Evolutionary conservation across 2,113 vertebrate species (phyloP).

Genomic region (Megaptera novaeangliae): DNA sequence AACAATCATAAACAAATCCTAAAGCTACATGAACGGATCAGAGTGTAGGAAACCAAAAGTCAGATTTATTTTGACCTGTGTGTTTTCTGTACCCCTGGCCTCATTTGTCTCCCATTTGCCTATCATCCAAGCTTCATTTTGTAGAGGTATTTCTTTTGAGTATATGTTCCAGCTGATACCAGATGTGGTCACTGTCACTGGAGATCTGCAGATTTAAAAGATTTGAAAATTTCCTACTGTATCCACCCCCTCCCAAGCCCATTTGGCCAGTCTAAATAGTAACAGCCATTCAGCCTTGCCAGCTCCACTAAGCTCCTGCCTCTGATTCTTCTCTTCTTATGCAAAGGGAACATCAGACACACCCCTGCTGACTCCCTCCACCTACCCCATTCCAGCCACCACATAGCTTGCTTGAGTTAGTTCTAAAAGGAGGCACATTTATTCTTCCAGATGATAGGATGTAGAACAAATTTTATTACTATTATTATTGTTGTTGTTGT

Average conservation of each 20-base stretch:
- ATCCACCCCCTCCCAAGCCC: neutral
- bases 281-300: neutral
- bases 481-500: neutral
- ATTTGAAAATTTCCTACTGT: neutral
- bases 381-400: neutral
- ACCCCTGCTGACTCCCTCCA: neutral
- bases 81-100: neutral
- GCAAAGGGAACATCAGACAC: neutral
- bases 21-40: conserved; percentile 35
- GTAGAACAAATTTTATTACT: neutral
- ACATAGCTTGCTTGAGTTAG: neutral
- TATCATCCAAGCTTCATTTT: neutral
- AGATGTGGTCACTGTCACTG: neutral
- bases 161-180: neutral
- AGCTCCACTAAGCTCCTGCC: neutral
- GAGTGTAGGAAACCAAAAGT: conserved; percentile 2
- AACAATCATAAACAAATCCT: conserved; percentile 64
- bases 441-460: neutral
- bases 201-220: neutral
- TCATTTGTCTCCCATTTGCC: neutral
- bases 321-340: neutral
- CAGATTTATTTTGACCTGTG: conserved; percentile 56
- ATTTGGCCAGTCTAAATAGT: neutral
- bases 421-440: neutral
- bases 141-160: neutral